These are phyloP conservation scores for Hypolimnas misippus DNA, from an alignment of 2,888 invertebrate genomes.

Conservation along the genomic window DNA sequence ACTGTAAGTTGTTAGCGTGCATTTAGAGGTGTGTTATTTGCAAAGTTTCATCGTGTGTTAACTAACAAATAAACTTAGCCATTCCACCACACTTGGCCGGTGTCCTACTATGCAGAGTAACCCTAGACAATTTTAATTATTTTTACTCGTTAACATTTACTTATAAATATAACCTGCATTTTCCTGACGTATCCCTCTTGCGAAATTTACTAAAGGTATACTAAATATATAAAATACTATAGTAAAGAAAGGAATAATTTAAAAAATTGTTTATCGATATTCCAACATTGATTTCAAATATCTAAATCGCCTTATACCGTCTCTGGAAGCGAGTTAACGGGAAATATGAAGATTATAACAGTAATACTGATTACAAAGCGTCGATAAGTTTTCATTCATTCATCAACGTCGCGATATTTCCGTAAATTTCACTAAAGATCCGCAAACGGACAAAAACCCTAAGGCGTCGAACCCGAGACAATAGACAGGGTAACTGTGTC, in stretches of 20 bases:
- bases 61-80: not conserved
- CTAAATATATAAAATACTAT: no score
- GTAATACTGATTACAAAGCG: conserved; percentile 11
- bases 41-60: conserved; percentile 8
- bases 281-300: not conserved
- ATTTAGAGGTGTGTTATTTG: not conserved
- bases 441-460: conserved; percentile 64
- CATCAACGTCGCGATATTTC: conserved; percentile 41
- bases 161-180: no score
- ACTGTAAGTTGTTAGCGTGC: not conserved
- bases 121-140: no score
- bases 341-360: not conserved
- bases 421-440: conserved; percentile 63
- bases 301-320: not conserved
- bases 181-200: no score
- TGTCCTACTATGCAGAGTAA: not conserved
- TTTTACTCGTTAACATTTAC: no score
- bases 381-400: conserved; percentile 18
- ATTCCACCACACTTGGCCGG: not conserved
- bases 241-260: no score
- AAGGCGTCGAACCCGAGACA: conserved; percentile 55
- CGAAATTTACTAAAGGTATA: no score
- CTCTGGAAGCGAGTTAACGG: conserved; percentile 1
- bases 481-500: conserved; percentile 59
- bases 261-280: not conserved